Base-by-base conservation (phyloP, 2,113 vertebrate species). In the Indri indri region DNA sequence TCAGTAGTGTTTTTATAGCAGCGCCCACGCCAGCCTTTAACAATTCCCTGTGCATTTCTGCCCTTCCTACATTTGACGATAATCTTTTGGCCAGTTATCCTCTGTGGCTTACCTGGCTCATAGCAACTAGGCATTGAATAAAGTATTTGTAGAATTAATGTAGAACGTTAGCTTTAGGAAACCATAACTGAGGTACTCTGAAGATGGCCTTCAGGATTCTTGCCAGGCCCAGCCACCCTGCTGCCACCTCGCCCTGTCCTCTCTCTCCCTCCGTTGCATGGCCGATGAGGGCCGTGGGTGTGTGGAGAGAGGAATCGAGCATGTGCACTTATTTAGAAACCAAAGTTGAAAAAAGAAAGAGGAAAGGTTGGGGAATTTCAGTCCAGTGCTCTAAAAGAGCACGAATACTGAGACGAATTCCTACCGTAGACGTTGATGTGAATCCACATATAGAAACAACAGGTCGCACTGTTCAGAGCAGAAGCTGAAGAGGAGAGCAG, bases 351-450 rank as follows among this genome's bases (percentile, higher is more conserved):
- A 57, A 20, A 50, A 57, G 16, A 90, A 54, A 74, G 65, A 85
- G 50, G 63, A n/a, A 37, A 45, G 63, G 32, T 16, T 13, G 30
- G 73, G 59, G 73, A 45, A 11, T 57, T 52, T 22, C 20, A 91
- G 0, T 32, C n/a, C 45, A 9, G 18, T 20, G 0, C 68, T 66
- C 34, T 47, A 6, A n/a, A 66, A 81, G 79, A 74, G n/a, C 0
- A 0, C 17, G 47, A 23, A 18, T 34, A 2, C 12, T 32, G 37
- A 65, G 54, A 37, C 13, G 37, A 54, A 5, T 45, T 93, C 47
- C 9, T 9, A 8, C 13, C 8, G 0, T 2, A 20, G 54, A 1
- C 1, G 4, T 30, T 59, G 0, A 3, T 45, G 37, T 81, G 34
- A 74, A 11, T 23, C n/a, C 68, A 50, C 4, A 2, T 54, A 13